These are phyloP conservation scores for Thalassarche chlororhynchos DNA, from an alignment of 2,113 vertebrate genomes.

Conservation along the genomic window DNA sequence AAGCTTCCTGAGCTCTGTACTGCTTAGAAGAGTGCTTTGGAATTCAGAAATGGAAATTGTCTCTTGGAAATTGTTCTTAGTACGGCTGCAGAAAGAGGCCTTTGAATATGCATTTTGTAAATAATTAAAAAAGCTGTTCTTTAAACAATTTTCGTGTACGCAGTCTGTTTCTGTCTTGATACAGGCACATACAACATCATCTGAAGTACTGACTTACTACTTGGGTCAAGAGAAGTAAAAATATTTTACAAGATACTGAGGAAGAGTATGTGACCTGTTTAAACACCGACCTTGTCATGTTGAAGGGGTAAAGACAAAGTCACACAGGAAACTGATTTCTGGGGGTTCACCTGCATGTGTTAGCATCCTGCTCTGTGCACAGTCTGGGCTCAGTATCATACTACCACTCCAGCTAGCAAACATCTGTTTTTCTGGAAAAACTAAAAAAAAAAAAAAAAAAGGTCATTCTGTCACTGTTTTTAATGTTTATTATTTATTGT, in stretches of 20 bases:
- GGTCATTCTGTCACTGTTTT: too few relatives aligned
- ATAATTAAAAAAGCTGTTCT: background rate
- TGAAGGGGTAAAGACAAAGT: background rate
- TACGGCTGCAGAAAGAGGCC: background rate
- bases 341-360: rapidly evolving
- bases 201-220: background rate
- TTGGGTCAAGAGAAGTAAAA: background rate
- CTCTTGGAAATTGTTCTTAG: background rate
- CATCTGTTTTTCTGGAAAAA: background rate
- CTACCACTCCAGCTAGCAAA: background rate
- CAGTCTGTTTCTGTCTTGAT: background rate
- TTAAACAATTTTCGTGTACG: background rate
- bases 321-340: background rate
- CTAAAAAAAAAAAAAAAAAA: too few relatives aligned
- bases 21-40: background rate
- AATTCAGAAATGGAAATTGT: background rate
- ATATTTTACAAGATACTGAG: background rate
- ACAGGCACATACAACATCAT: background rate
- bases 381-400: background rate
- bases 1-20: background rate
- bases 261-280: background rate
- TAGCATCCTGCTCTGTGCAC: background rate
- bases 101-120: background rate
- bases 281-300: background rate
- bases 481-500: background rate